A percentile compares a stretch with the other conserved stretches of the same genome.
These are phyloP conservation scores for Cotesia glomerata DNA, from an alignment of 1,140 invertebrate species.

Conservation along the genomic window DNA sequence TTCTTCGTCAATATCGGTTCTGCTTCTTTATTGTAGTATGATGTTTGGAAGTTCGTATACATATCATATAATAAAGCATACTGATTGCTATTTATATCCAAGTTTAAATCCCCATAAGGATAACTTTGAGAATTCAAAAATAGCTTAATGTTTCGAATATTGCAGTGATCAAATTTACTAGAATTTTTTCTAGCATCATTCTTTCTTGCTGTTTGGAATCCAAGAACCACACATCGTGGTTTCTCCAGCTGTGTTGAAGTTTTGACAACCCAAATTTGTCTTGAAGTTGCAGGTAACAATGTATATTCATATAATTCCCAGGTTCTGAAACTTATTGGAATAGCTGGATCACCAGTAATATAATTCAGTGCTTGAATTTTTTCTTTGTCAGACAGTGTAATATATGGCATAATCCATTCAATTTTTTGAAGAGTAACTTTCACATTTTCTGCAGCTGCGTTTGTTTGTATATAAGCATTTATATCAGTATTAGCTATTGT, in stretches of 20 bases:
- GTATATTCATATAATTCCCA: constrained; percentile 56
- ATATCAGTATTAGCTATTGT: constrained; percentile 46
- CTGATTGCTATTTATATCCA: constrained; percentile 41
- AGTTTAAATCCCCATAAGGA: constrained; percentile 46
- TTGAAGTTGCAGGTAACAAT: constrained; percentile 39
- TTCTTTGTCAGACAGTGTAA: constrained; percentile 33
- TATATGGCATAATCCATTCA: constrained; percentile 37
- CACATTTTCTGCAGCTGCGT: constrained; percentile 6
- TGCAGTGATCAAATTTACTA: constrained; percentile 40
- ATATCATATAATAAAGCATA: too few relatives aligned
- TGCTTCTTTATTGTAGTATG: too few relatives aligned
- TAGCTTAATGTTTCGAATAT: constrained; percentile 42
- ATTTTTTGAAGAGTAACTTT: constrained; percentile 34
- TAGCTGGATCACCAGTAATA: constrained; percentile 37
- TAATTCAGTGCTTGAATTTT: constrained; percentile 37
- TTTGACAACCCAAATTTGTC: constrained; percentile 42
- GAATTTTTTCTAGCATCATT: constrained; percentile 17
- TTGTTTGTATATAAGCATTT: constrained; percentile 28
- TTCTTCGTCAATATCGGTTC: too few relatives aligned
- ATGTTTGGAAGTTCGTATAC: too few relatives aligned
- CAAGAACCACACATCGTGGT: constrained; percentile 40
- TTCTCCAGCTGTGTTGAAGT: constrained; percentile 40
- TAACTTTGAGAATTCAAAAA: constrained; percentile 48
- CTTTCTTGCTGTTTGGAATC: constrained; percentile 36
- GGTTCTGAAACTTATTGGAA: constrained; percentile 45